Conservation (phyloP, 2,113 vertebrate species). For the Pipra filicauda region DNA sequence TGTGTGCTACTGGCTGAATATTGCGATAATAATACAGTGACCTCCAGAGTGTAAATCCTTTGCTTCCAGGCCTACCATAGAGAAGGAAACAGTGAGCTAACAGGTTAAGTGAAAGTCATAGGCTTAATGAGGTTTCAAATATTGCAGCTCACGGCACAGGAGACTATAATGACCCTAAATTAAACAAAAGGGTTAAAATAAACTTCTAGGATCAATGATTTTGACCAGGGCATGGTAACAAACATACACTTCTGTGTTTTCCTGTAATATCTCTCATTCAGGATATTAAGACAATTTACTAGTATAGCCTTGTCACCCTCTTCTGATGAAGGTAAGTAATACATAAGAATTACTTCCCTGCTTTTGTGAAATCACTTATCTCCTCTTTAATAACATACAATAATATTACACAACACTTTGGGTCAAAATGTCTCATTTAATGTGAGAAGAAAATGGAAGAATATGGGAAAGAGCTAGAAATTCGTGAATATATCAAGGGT, state of each 20-base stretch:
- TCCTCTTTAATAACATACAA: not conserved
- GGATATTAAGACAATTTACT: not conserved
- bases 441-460: not conserved
- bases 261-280: not conserved
- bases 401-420: not conserved
- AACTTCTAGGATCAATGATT: not conserved
- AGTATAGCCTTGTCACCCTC: not conserved
- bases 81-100: not conserved
- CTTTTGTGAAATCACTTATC: not conserved
- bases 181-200: not conserved
- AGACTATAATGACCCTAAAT: not conserved
- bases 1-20: not conserved
- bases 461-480: not conserved
- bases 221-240: not conserved
- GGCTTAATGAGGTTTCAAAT: slow-evolving; percentile 33
- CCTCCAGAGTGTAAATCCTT: not conserved
- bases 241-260: not conserved
- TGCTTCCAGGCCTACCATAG: not conserved
- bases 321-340: not conserved
- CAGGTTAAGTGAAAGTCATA: not conserved
- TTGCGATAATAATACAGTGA: not conserved
- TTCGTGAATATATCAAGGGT: not conserved
- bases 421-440: not conserved
- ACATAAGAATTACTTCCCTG: not conserved
- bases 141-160: not conserved